Conservation (phyloP, 2,113 vertebrate genomes). For the Narcine bancroftii region DNA sequence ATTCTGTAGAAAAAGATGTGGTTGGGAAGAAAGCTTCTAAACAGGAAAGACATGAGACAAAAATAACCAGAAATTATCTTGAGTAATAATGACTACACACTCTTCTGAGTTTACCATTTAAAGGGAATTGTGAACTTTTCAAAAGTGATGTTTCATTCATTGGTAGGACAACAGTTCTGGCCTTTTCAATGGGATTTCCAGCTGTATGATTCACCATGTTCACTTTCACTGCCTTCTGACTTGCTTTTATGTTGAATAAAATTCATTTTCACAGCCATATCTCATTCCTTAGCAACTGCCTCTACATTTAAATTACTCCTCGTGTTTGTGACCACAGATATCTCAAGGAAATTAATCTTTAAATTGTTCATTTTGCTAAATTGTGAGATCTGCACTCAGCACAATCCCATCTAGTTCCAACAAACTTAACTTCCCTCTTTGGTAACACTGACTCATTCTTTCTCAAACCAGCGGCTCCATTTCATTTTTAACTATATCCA, state of each 20-base stretch:
- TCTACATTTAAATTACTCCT: background rate
- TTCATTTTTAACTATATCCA: background rate
- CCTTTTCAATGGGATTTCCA: background rate
- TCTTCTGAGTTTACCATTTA: background rate
- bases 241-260: background rate
- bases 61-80: background rate
- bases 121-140: background rate
- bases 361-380: background rate
- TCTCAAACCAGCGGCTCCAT: background rate
- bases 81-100: background rate
- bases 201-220: too few relatives aligned
- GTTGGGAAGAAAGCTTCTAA: background rate
- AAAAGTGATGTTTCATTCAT: background rate
- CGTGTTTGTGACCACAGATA: background rate
- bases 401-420: too few relatives aligned
- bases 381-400: background rate
- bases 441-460: background rate
- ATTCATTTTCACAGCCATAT: background rate
- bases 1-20: background rate
- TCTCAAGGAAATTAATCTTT: background rate
- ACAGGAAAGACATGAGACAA: background rate
- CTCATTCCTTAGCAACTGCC: background rate
- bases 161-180: background rate
- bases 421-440: background rate
- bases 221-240: background rate